Evolutionary conservation across 2,797 vertebrate genomes (phyloP), one percentile per base, ranked within the genome.

Genomic region (Hippocampus kuda): DNA sequence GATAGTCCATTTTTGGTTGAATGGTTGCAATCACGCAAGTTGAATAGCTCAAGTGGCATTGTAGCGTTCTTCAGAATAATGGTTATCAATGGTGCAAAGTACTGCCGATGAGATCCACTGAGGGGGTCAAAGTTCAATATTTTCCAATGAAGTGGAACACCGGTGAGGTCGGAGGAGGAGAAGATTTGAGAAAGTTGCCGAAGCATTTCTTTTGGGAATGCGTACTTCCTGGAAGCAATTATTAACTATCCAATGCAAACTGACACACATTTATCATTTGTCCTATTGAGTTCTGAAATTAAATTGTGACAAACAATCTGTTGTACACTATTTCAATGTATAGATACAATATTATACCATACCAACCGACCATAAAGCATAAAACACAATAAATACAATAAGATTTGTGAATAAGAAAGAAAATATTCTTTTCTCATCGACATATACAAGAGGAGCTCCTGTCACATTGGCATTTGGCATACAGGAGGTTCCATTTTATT

Each of bases 91-190:
- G 66, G 56, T 48, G 54, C 46, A 46, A 64, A 34, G 38, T 18
- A 48, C 66, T 71, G 68, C 42, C 53, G 42, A 46, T 66, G 61
- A 70, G 64, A 42, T 67, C 66, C 42, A 61, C 54, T 26, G 59
- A 78, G 38, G n/a, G 67, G 71, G 76, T 76, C 65, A 82, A 59
- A 74, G 75, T 74, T 75, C 53, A 77, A 77, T 62, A 41, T 38
- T 68, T 68, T 66, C 41, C 27, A 60, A 73, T 72, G 4, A 16
- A 4, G 24, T 41, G 9, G 62, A 56, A 6, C 56, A 44, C 51
- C 27, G 44, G 15, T 12, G 30, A 5, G 11, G 11, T 6, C 9
- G 20, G 57, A 3, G 18, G 6, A 44, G 44, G 15, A 18, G 42
- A 54, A 6, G 24, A 69, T 65, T 65, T 65, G 63, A 65, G 24